Conservation (phyloP, 1,140 invertebrate genomes). For the Heliconius hermathena region DNA sequence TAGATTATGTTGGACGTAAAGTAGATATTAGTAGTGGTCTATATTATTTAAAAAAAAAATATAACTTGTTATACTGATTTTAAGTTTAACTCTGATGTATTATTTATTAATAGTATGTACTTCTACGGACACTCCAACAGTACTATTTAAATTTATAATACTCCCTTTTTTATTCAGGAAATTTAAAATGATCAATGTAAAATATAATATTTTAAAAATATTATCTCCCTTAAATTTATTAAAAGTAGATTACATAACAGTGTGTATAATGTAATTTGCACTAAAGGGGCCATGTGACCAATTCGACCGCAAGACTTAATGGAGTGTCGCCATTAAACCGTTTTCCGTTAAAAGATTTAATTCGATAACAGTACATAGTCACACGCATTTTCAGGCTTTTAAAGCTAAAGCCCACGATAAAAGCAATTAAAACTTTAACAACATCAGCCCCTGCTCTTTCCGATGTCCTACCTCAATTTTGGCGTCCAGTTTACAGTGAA, state of each 20-base stretch:
- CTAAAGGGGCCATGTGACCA: constrained; percentile 40
- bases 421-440: constrained; percentile 80
- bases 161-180: too few species aligned
- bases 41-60: too few species aligned
- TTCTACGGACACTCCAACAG: too few species aligned
- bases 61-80: too few species aligned
- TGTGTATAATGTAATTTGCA: constrained; percentile 29
- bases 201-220: not conserved
- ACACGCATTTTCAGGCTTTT: constrained; percentile 67
- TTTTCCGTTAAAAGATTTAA: constrained; percentile 64
- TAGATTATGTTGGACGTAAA: not conserved
- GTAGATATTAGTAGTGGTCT: too few species aligned
- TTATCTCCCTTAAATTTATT: constrained; percentile 6
- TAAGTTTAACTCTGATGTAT: too few species aligned
- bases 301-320: constrained; percentile 49
- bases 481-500: constrained; percentile 41
- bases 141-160: too few species aligned
- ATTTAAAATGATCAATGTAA: not conserved
- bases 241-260: constrained; percentile 19
- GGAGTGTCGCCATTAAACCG: constrained; percentile 48
- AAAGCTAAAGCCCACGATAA: constrained; percentile 73
- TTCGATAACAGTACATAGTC: constrained; percentile 65
- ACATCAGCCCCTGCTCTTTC: constrained; percentile 64
- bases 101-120: too few species aligned
- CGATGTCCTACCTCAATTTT: constrained; percentile 62